Conservation (phyloP, 2,888 invertebrate species). For the Lasioglossum calceatum region DNA sequence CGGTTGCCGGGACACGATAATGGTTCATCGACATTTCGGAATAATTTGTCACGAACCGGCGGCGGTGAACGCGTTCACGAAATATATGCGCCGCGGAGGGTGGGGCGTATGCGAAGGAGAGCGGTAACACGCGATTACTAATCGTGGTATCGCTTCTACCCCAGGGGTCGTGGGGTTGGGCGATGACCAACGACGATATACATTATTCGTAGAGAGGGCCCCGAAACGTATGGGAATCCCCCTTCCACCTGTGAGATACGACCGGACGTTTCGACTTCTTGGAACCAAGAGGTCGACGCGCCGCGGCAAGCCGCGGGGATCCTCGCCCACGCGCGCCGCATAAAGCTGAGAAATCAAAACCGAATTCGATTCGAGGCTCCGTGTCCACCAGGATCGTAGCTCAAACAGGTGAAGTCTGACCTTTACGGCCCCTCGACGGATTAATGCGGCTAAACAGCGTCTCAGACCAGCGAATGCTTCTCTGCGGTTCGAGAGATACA, state of each 20-base stretch:
- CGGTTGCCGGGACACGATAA: constrained; percentile 34
- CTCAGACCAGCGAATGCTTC: background rate
- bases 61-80: constrained; percentile 39
- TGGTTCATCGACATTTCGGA: constrained; percentile 42
- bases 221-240: constrained; percentile 67
- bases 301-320: constrained; percentile 73
- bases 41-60: constrained; percentile 53
- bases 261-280: constrained; percentile 75
- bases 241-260: constrained; percentile 70
- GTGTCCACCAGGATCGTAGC: constrained; percentile 43
- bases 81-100: constrained; percentile 33
- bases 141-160: constrained; percentile 74
- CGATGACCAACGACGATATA: constrained; percentile 73
- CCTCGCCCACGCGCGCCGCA: constrained; percentile 73
- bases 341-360: constrained; percentile 69
- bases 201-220: constrained; percentile 71
- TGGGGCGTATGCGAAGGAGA: constrained; percentile 41
- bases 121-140: constrained; percentile 74
- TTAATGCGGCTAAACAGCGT: constrained; percentile 53
- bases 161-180: constrained; percentile 71
- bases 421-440: constrained; percentile 45
- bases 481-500: background rate
- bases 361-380: constrained; percentile 64
- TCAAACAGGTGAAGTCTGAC: constrained; percentile 67
- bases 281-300: constrained; percentile 74